Conservation (phyloP, 1,140 invertebrate genomes). For the Achroia grisella region DNA sequence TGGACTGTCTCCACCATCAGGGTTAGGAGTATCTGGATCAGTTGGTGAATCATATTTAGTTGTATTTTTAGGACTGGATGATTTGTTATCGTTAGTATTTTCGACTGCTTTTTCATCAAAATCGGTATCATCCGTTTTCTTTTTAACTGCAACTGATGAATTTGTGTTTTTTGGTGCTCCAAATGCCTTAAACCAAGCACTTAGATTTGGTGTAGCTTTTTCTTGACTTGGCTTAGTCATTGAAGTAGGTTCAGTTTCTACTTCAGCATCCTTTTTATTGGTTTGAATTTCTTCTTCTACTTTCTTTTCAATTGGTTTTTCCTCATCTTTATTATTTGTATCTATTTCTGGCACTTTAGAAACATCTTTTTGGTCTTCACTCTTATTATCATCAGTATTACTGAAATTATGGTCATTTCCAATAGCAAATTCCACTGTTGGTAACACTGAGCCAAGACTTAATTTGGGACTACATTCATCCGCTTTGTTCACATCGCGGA, state of each 20-base stretch:
- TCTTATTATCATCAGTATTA: conserved; percentile 59
- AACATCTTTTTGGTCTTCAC: conserved; percentile 28
- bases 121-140: conserved; percentile 58
- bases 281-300: conserved; percentile 29
- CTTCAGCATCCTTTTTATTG: conserved; percentile 62
- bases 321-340: conserved; percentile 24
- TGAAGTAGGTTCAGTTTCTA: conserved; percentile 49
- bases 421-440: conserved; percentile 76
- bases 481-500: conserved; percentile 74
- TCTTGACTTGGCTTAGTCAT: conserved; percentile 66
- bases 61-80: conserved; percentile 35
- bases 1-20: conserved; percentile 67
- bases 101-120: conserved; percentile 46
- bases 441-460: conserved; percentile 86
- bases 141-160: conserved; percentile 43
- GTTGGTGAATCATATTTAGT: conserved; percentile 49
- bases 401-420: conserved; percentile 75
- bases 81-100: conserved; percentile 41
- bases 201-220: conserved; percentile 87
- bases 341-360: conserved; percentile 20
- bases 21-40: conserved; percentile 44
- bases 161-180: conserved; percentile 81
- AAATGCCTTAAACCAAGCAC: conserved; percentile 93
- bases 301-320: conserved; percentile 25
- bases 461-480: conserved; percentile 83